Conservation (phyloP, 2,888 invertebrate genomes). For the Halictus ligatus region DNA sequence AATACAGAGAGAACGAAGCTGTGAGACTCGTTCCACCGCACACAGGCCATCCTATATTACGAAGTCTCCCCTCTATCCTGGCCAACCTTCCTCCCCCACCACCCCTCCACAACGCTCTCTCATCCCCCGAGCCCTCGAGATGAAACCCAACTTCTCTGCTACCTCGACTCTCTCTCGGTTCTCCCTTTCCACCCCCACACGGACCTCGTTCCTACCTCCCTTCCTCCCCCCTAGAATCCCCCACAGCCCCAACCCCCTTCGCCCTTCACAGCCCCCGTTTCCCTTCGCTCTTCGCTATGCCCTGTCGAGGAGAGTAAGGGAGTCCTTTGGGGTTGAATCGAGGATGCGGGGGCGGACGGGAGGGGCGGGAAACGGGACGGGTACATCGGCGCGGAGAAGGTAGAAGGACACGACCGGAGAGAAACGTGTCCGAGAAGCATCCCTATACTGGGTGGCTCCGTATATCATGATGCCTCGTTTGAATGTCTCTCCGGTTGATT, state of each 20-base stretch:
- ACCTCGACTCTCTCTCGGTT: constrained; percentile 67
- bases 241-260: constrained; percentile 40
- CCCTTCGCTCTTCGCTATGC: constrained; percentile 65
- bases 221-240: constrained; percentile 54
- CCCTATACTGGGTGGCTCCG: constrained; percentile 60
- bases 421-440: constrained; percentile 79
- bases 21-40: constrained; percentile 81
- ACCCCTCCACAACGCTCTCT: constrained; percentile 53
- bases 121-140: constrained; percentile 80
- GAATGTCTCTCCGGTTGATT: constrained; percentile 11
- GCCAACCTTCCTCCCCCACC: constrained; percentile 60
- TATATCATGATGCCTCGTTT: constrained; percentile 33
- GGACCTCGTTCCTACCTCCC: constrained; percentile 37
- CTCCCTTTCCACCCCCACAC: constrained; percentile 42
- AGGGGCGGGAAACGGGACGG: constrained; percentile 49
- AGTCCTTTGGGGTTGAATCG: constrained; percentile 79
- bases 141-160: constrained; percentile 83
- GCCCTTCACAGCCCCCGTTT: constrained; percentile 64
- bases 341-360: constrained; percentile 60
- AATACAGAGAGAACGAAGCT: constrained; percentile 73
- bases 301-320: constrained; percentile 74
- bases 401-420: constrained; percentile 79
- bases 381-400: constrained; percentile 73
- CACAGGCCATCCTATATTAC: constrained; percentile 82
- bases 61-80: constrained; percentile 78